Evolutionary conservation across 2,113 vertebrate genomes (phyloP).

Genomic region (Lepidiolamprologus cunningtoni): DNA sequence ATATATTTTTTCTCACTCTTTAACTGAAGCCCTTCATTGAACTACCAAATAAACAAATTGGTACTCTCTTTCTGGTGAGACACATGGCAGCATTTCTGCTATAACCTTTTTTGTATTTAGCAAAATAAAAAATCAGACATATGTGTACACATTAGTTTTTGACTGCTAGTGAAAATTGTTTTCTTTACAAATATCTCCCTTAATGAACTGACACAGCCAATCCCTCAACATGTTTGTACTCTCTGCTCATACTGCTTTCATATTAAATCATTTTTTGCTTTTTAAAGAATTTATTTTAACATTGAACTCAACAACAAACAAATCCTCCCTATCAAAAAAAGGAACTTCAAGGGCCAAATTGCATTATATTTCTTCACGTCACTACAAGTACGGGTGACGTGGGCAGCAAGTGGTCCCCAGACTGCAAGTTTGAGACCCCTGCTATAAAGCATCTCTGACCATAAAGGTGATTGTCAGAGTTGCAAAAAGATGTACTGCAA

Average conservation of each 20-base stretch:
- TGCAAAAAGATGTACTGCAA: background rate
- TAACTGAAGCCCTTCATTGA: background rate
- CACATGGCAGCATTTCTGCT: background rate
- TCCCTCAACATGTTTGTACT: background rate
- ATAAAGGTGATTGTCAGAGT: background rate
- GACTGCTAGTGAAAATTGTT: background rate
- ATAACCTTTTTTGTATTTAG: background rate
- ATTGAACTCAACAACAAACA: background rate
- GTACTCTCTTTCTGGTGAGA: background rate
- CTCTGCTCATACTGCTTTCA: background rate
- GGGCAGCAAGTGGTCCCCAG: background rate
- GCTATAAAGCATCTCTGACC: background rate
- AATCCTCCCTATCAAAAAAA: background rate
- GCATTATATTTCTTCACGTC: background rate
- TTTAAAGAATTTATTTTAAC: background rate
- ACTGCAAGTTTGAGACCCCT: rapidly evolving
- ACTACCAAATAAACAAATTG: background rate
- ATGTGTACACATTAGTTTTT: background rate
- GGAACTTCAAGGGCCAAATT: background rate
- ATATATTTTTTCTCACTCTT: background rate
- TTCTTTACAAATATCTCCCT: background rate
- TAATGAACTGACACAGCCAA: background rate
- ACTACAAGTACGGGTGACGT: background rate
- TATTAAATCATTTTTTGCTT: background rate
- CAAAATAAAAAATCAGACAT: background rate